Percentiles rank a stretch among this genome's conserved stretches.
Conservation (phyloP, 2,797 vertebrate genomes). For the Macroramphosus scolopax region DNA sequence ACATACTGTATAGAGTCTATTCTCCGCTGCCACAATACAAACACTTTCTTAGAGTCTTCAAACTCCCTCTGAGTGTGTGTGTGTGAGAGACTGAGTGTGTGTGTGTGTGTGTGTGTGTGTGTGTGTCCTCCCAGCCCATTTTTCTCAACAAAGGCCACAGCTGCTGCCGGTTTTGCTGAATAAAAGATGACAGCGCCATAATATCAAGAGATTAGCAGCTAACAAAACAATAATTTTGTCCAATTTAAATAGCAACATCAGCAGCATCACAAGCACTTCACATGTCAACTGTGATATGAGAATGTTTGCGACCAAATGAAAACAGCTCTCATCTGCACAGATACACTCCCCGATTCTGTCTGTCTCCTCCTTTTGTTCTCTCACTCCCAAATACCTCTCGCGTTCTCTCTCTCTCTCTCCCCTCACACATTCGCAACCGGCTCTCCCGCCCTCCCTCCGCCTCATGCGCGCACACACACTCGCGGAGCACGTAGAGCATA, state of each 20-base stretch:
- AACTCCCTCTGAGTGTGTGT: slow-evolving; percentile 10
- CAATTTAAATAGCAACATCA: slow-evolving; percentile 59
- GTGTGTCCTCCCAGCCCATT: slow-evolving; percentile 43
- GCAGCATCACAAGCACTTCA: slow-evolving; percentile 53
- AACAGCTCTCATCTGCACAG: slow-evolving; percentile 51
- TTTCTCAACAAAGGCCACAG: slow-evolving; percentile 69
- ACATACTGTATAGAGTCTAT: no score
- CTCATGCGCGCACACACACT: slow-evolving; percentile 21
- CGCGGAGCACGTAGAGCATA: slow-evolving; percentile 60
- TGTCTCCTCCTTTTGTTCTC: slow-evolving; percentile 38
- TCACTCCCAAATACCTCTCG: slow-evolving; percentile 6
- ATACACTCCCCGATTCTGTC: slow-evolving; percentile 40
- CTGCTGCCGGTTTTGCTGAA: slow-evolving; percentile 65
- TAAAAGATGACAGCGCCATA: slow-evolving; percentile 69
- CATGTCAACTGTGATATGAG: slow-evolving; percentile 53
- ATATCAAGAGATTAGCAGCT: slow-evolving; percentile 68
- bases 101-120: slow-evolving; percentile 13
- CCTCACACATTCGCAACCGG: slow-evolving; percentile 32
- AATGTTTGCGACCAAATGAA: slow-evolving; percentile 52
- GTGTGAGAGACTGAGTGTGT: background rate
- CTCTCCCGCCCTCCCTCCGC: slow-evolving; percentile 3
- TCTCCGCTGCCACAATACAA: background rate
- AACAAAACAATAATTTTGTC: slow-evolving; percentile 68
- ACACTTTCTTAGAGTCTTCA: slow-evolving; percentile 18
- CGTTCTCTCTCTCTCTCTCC: slow-evolving; percentile 4